Percentiles rank a stretch among this genome's conserved stretches.
phyloP scores from a whole-genome alignment of 2,797 vertebrate genomes.

The Simalia tracyae region DNA sequence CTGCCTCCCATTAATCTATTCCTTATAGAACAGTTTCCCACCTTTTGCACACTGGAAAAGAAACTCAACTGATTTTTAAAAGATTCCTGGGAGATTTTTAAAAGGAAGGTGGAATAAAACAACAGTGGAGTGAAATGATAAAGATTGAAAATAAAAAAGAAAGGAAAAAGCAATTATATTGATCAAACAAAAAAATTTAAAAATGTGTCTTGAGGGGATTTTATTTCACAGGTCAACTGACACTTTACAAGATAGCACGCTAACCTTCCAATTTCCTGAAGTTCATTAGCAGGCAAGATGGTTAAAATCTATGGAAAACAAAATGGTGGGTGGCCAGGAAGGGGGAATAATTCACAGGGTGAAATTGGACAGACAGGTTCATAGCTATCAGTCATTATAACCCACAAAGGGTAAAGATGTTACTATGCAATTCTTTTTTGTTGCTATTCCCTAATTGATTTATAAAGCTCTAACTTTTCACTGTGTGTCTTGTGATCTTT shows the following conservation, averaged over 20 bases:
- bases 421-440: neutral
- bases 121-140: neutral
- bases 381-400: neutral
- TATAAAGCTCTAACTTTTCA: neutral
- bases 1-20: neutral
- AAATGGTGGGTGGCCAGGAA: neutral
- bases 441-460: neutral
- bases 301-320: neutral
- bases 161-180: neutral
- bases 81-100: neutral
- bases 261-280: neutral
- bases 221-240: too few species aligned
- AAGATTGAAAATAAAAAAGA: neutral
- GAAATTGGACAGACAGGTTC: neutral
- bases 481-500: neutral
- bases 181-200: too few species aligned
- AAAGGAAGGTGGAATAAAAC: neutral
- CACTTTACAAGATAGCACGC: neutral
- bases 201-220: too few species aligned
- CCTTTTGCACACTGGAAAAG: neutral
- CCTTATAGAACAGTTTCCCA: neutral
- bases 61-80: neutral
- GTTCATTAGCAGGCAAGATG: neutral
- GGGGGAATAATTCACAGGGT: neutral
- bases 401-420: neutral